These are phyloP conservation scores for Sphaeridia pumilis DNA, from an alignment of 2,888 invertebrate species.

Conservation along the genomic window DNA sequence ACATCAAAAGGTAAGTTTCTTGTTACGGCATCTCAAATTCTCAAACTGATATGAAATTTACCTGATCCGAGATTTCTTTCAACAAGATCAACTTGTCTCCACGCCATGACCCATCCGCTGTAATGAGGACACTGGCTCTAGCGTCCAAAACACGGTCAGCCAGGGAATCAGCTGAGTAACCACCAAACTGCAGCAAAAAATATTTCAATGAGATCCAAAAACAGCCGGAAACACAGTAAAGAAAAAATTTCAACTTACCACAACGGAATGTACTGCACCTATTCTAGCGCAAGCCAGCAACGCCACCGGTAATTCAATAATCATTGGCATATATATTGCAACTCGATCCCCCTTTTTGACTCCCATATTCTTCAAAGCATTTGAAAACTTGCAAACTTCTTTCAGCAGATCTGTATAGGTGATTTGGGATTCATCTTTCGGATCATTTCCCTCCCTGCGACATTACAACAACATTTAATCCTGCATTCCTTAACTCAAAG, in stretches of 20 bases:
- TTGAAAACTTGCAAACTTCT: slow-evolving; percentile 82
- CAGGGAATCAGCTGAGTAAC: slow-evolving; percentile 87
- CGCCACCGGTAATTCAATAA: slow-evolving; percentile 78
- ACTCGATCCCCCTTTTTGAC: slow-evolving; percentile 82
- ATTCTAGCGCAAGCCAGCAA: slow-evolving; percentile 94
- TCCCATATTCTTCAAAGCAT: slow-evolving; percentile 74
- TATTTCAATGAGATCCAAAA: too few species aligned
- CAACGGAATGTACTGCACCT: slow-evolving; percentile 91
- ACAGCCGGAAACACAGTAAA: background rate
- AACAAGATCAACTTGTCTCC: slow-evolving; percentile 81
- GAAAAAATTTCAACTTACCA: slow-evolving; percentile 52
- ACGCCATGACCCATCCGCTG: slow-evolving; percentile 89
- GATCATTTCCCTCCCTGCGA: slow-evolving; percentile 91
- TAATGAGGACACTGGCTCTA: slow-evolving; percentile 70
- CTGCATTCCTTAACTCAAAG: too few species aligned
- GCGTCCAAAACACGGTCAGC: slow-evolving; percentile 87
- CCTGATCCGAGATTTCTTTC: slow-evolving; percentile 70
- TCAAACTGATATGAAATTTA: slow-evolving; percentile 8
- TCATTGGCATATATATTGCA: slow-evolving; percentile 99
- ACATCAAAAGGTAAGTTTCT: background rate
- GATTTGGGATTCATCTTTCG: slow-evolving; percentile 74
- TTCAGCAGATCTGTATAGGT: slow-evolving; percentile 78
- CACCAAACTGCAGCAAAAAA: slow-evolving; percentile 95
- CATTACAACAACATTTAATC: background rate
- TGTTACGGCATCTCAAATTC: background rate